These are phyloP conservation scores for Calycopis cecrops DNA, from an alignment of 1,140 invertebrate species.

Conservation along the genomic window DNA sequence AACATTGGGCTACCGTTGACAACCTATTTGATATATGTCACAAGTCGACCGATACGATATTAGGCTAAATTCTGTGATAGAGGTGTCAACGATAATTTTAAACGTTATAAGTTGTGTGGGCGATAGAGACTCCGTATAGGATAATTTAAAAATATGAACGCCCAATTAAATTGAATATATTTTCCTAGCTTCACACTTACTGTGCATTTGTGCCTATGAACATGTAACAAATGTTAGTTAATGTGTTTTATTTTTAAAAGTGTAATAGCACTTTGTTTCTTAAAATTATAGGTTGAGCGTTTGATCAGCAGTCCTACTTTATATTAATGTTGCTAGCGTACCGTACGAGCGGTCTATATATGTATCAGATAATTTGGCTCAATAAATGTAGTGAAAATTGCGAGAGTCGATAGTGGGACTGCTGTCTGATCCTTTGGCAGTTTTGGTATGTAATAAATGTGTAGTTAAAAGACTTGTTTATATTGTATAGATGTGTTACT, in stretches of 20 bases:
- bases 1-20: slow-evolving; percentile 28
- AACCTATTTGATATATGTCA: slow-evolving; percentile 36
- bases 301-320: slow-evolving; percentile 45
- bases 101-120: slow-evolving; percentile 24
- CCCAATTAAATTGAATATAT: slow-evolving; percentile 52
- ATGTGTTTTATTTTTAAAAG: slow-evolving; percentile 39
- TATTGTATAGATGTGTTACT: slow-evolving; percentile 34
- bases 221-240: slow-evolving; percentile 41
- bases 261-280: slow-evolving; percentile 45
- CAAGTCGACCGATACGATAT: slow-evolving; percentile 44
- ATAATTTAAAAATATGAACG: slow-evolving; percentile 39
- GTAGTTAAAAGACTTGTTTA: slow-evolving; percentile 33
- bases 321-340: neutral
- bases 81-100: slow-evolving; percentile 26
- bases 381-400: slow-evolving; percentile 18
- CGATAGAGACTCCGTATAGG: slow-evolving; percentile 24
- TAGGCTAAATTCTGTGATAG: slow-evolving; percentile 56
- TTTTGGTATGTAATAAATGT: slow-evolving; percentile 27
- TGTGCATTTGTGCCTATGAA: slow-evolving; percentile 55
- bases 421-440: slow-evolving; percentile 38
- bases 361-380: slow-evolving; percentile 32
- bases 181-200: slow-evolving; percentile 60
- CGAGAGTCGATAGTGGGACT: slow-evolving; percentile 51
- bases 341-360: slow-evolving; percentile 1
- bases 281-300: slow-evolving; percentile 43